A percentile compares a stretch with the other conserved stretches of the same genome.
Evolutionary conservation across 2,797 vertebrate genomes (phyloP).

Genomic region (Nasua narica): DNA sequence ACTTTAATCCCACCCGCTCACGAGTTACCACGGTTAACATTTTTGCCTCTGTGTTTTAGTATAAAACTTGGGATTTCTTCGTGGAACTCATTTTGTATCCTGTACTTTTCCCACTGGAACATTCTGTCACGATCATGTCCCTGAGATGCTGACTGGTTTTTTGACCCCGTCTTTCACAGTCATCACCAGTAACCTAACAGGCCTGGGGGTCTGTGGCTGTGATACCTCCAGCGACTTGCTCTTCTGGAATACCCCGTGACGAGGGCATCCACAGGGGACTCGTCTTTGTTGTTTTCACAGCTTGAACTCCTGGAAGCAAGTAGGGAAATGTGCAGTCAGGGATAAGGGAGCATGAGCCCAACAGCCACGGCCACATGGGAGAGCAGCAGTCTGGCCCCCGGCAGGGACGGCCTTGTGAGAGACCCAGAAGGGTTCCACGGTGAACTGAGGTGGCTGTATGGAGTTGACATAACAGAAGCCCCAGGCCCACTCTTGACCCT

Average conservation of each 20-base stretch:
- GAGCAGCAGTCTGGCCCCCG: fast-evolving
- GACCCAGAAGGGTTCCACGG: not conserved
- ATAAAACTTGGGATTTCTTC: not conserved
- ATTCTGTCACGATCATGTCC: not conserved
- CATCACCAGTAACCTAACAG: not conserved
- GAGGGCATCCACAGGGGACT: not conserved
- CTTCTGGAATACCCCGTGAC: not conserved
- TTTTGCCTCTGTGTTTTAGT: not conserved
- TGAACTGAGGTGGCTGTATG: not conserved
- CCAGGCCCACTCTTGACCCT: not conserved
- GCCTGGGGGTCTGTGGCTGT: not conserved
- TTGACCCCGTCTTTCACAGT: not conserved
- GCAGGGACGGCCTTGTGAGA: not conserved
- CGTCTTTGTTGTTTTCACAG: not conserved
- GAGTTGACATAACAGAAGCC: not conserved
- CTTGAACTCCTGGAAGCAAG: not conserved
- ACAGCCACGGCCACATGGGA: not conserved
- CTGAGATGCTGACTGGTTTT: not conserved
- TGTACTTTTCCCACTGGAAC: not conserved
- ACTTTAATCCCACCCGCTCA: not conserved
- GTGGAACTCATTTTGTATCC: not conserved
- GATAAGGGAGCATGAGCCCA: not conserved
- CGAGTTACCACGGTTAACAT: too few relatives aligned
- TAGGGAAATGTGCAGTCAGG: not conserved
- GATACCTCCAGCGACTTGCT: not conserved